Conservation (phyloP, 1,140 invertebrate genomes). For the Lordiphosa mommai region DNA sequence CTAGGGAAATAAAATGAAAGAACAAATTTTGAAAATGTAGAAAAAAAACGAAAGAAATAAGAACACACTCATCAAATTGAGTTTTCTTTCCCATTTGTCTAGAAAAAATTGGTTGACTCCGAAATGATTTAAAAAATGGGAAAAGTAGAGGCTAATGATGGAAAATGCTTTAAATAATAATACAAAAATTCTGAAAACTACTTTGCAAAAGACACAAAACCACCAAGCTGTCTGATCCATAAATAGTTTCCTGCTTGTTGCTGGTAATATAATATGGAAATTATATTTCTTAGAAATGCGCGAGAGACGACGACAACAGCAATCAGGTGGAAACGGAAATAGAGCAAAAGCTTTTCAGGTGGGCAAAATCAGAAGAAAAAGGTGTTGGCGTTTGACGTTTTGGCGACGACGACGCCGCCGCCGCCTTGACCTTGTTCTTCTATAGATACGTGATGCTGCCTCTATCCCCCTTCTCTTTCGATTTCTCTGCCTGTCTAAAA, state of each 20-base stretch:
- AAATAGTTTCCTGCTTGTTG: too few species aligned
- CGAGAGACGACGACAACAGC: background rate
- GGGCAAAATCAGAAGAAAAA: constrained; percentile 14
- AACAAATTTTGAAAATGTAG: background rate
- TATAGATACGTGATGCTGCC: constrained; percentile 17
- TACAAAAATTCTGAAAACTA: too few species aligned
- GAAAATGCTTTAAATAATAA: too few species aligned
- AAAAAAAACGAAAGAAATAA: too few species aligned
- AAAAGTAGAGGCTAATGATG: too few species aligned
- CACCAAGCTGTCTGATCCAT: too few species aligned
- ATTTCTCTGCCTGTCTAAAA: constrained; percentile 32
- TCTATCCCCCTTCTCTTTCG: background rate
- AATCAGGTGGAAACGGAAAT: constrained; percentile 32
- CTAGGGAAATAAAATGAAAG: background rate
- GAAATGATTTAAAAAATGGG: too few species aligned
- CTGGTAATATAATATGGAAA: constrained; percentile 42
- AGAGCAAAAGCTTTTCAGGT: constrained; percentile 29
- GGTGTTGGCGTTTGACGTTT: constrained; percentile 11
- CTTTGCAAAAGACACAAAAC: too few species aligned
- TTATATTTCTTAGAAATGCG: constrained; percentile 3
- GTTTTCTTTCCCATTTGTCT: too few species aligned
- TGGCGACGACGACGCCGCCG: constrained; percentile 26
- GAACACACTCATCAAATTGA: background rate
- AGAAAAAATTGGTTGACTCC: too few species aligned
- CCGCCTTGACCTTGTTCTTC: constrained; percentile 64